Evolutionary conservation across 2,113 vertebrate species (phyloP).

Genomic region (Aspidoscelis tigris): DNA sequence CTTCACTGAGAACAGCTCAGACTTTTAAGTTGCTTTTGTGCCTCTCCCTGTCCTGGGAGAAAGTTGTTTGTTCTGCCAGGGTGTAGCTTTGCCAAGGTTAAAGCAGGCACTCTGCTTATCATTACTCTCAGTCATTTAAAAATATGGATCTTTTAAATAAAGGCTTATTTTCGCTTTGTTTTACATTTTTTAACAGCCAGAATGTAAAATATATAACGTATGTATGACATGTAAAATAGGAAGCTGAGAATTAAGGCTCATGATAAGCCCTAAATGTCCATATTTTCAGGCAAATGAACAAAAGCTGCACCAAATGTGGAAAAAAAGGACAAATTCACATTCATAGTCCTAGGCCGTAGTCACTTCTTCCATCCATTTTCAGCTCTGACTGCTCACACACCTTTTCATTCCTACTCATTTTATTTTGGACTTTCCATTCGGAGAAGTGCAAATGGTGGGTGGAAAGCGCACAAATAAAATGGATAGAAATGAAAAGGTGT

Average conservation of each 20-base stretch:
- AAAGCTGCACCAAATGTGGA: too few species aligned
- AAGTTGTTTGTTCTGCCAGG: conserved; percentile 57
- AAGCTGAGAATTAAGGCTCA: neutral
- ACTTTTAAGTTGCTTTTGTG: conserved; percentile 37
- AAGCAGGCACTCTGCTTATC: conserved; percentile 36
- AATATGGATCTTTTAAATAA: neutral
- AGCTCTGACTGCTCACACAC: too few species aligned
- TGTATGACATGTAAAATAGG: neutral
- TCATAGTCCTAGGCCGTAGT: too few species aligned
- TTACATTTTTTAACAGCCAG: conserved; percentile 1
- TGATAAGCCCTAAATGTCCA: neutral
- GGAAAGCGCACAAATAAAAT: too few species aligned
- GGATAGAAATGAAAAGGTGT: too few species aligned
- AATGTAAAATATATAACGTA: neutral
- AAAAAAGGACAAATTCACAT: too few species aligned
- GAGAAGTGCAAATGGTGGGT: too few species aligned
- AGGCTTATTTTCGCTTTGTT: neutral
- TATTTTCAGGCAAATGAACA: too few species aligned
- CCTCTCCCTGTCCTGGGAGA: conserved; percentile 38
- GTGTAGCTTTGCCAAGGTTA: conserved; percentile 44
- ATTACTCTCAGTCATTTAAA: neutral
- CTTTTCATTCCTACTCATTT: too few species aligned
- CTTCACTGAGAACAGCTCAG: conserved; percentile 14
- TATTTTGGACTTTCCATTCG: too few species aligned
- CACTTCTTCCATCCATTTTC: too few species aligned